Percentiles rank a stretch among this genome's conserved stretches.
Evolutionary conservation across 1,140 invertebrate genomes (phyloP).

Genomic region (Habropoda laboriosa): DNA sequence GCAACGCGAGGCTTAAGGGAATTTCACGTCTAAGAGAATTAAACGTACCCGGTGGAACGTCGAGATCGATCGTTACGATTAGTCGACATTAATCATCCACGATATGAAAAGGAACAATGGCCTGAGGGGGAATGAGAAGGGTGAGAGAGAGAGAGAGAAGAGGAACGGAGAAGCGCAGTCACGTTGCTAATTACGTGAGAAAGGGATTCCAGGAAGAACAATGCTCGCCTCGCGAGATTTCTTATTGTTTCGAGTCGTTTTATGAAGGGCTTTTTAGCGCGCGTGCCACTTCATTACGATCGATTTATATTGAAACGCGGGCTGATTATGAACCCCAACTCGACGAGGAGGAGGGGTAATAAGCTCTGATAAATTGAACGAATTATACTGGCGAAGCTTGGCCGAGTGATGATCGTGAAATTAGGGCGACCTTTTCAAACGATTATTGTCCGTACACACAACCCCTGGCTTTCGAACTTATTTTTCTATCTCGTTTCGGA

Average conservation of each 20-base stretch:
- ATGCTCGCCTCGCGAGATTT: conserved; percentile 37
- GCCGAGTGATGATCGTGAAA: too few species aligned
- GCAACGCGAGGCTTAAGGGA: conserved; percentile 3
- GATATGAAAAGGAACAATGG: conserved; percentile 52
- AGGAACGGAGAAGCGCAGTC: too few species aligned
- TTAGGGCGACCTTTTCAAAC: too few species aligned
- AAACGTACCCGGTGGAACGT: conserved; percentile 18
- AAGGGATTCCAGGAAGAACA: conserved; percentile 36
- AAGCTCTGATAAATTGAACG: not conserved
- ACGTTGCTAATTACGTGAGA: conserved; percentile 46
- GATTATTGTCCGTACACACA: too few species aligned
- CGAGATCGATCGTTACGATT: conserved; percentile 47
- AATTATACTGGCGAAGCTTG: too few species aligned
- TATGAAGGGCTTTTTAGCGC: conserved; percentile 1
- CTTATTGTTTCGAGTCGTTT: conserved; percentile 25
- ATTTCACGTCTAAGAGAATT: conserved; percentile 35
- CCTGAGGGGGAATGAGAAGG: too few species aligned
- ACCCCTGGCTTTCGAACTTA: too few species aligned
- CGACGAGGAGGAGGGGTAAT: not conserved
- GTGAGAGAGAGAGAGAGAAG: too few species aligned
- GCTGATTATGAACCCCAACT: not conserved
- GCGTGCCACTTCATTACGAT: conserved; percentile 10
- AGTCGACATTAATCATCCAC: conserved; percentile 46
- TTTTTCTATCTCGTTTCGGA: not conserved
- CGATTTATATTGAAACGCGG: not conserved